These are phyloP conservation scores for Endomychus coccineus DNA, from an alignment of 2,888 invertebrate genomes.

Conservation along the genomic window DNA sequence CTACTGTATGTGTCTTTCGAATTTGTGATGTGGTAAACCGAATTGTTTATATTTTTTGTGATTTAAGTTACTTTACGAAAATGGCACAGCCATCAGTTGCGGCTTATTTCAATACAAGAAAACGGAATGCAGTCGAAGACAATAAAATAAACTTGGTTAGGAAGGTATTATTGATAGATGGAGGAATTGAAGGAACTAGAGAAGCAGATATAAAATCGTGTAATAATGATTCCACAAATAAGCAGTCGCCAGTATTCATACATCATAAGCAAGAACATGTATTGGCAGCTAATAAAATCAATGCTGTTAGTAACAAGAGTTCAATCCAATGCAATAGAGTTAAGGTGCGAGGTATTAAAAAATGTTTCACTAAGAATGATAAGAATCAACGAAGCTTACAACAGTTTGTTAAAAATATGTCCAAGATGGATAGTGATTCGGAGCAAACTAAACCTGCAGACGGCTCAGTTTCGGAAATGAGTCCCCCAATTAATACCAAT, in stretches of 20 bases:
- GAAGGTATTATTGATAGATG: slow-evolving; percentile 46
- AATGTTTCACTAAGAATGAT: slow-evolving; percentile 21
- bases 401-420: slow-evolving; percentile 30
- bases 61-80: no score
- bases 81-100: slow-evolving; percentile 76
- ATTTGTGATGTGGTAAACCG: no score
- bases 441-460: slow-evolving; percentile 13
- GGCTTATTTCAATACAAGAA: slow-evolving; percentile 68
- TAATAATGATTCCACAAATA: no score
- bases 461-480: background rate
- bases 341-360: slow-evolving; percentile 17
- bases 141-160: slow-evolving; percentile 43
- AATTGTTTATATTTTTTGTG: no score
- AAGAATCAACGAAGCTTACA: slow-evolving; percentile 33
- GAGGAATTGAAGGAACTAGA: slow-evolving; percentile 33
- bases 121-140: slow-evolving; percentile 67
- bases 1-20: no score
- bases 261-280: no score
- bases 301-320: background rate
- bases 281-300: slow-evolving; percentile 18
- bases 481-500: slow-evolving; percentile 10
- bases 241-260: no score
- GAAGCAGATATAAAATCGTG: slow-evolving; percentile 12
- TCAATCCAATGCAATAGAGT: slow-evolving; percentile 4
- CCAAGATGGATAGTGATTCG: slow-evolving; percentile 11